Conservation (phyloP, 2,888 invertebrate genomes). For the Gandaritis pyraliata region DNA sequence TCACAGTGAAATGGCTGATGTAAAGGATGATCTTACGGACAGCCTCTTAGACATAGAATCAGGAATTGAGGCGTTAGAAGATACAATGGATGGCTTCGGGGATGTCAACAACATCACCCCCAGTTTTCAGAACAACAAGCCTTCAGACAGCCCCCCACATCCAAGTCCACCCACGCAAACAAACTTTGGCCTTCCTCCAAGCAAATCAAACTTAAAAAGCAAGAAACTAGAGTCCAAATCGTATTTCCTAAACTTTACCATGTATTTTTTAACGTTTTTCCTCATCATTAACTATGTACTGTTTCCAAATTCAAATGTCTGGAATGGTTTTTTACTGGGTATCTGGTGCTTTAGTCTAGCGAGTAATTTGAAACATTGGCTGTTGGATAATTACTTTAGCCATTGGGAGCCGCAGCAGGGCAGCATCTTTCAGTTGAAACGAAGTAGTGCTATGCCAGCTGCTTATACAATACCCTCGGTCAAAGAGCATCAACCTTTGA, state of each 20-base stretch:
- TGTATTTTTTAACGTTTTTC: slow-evolving; percentile 72
- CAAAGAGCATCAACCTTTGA: slow-evolving; percentile 85
- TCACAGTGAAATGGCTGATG: slow-evolving; percentile 62
- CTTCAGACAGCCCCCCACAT: slow-evolving; percentile 44
- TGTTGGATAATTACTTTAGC: slow-evolving; percentile 71
- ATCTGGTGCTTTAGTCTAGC: slow-evolving; percentile 70
- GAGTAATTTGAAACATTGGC: slow-evolving; percentile 67
- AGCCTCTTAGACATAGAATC: slow-evolving; percentile 77
- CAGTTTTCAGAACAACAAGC: slow-evolving; percentile 43
- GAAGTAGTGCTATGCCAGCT: slow-evolving; percentile 52
- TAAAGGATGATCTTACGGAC: slow-evolving; percentile 59
- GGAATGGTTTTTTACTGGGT: slow-evolving; percentile 79
- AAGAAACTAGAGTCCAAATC: slow-evolving; percentile 47
- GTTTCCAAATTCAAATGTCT: slow-evolving; percentile 69
- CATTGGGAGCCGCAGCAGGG: slow-evolving; percentile 59
- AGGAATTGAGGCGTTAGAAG: slow-evolving; percentile 80
- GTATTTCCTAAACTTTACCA: slow-evolving; percentile 64
- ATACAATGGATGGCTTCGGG: slow-evolving; percentile 67
- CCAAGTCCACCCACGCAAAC: slow-evolving; percentile 44
- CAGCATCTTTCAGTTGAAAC: slow-evolving; percentile 58
- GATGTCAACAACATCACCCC: slow-evolving; percentile 55
- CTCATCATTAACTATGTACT: slow-evolving; percentile 64
- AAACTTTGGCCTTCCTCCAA: slow-evolving; percentile 65
- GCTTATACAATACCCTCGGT: slow-evolving; percentile 85
- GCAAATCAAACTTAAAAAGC: slow-evolving; percentile 57